These are phyloP conservation scores for Nasalis larvatus DNA, from an alignment of 2,113 vertebrate genomes.

Conservation along the genomic window DNA sequence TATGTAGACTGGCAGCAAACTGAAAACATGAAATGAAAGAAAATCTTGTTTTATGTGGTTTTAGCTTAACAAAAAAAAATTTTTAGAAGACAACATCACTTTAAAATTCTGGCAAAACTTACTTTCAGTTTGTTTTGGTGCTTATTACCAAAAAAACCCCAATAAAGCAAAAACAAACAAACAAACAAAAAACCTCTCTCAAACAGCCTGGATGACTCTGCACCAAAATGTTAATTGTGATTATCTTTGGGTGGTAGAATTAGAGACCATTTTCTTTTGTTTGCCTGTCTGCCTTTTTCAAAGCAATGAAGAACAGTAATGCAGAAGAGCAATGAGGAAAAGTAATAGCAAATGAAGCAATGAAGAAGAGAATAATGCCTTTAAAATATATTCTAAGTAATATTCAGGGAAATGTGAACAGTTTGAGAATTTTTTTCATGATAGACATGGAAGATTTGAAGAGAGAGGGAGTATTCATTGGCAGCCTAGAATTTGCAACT, in stretches of 20 bases:
- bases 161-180: background rate
- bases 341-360: background rate
- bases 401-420: background rate
- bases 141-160: background rate
- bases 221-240: background rate
- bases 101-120: background rate
- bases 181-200: background rate
- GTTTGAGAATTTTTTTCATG: background rate
- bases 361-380: background rate
- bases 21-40: background rate
- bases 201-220: background rate
- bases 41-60: slow-evolving; percentile 10
- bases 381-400: background rate
- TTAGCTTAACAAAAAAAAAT: background rate
- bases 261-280: background rate
- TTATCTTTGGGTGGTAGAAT: background rate
- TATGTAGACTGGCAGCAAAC: background rate
- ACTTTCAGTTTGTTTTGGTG: background rate
- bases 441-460: background rate
- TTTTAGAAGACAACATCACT: background rate
- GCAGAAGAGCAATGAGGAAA: background rate
- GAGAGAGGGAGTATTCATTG: background rate
- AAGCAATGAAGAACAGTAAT: background rate
- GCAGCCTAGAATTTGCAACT: slow-evolving; percentile 25
- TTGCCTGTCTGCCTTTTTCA: background rate